Evolutionary conservation across 2,797 vertebrate species (phyloP), one percentile per base, ranked within the genome.

Genomic region (Pitangus sulphuratus): DNA sequence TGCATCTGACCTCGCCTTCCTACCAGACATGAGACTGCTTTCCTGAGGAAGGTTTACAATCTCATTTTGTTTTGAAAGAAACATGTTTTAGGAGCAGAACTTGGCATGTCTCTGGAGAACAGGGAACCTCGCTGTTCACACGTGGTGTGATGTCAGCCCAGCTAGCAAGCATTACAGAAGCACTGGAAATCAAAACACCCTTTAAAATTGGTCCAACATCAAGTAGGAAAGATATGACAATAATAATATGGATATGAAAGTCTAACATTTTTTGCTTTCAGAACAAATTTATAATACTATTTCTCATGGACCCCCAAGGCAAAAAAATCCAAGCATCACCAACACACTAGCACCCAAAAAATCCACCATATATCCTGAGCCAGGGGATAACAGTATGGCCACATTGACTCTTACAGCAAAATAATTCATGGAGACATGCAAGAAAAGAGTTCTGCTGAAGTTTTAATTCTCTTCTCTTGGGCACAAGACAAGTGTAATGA

Each of bases 401-500:
- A 50, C 22, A 35, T 53, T 60, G 84, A 62, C 25, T 57, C 40
- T 69, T 64, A 60, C 50, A 64, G 54, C 39, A 51, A 86, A 68
- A 81, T 69, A 76, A 62, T 74, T 70, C 21, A 69, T n/a, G 3
- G 72, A 88, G 30, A 50, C 10, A 31, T 6, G 15, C 16, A 65
- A 86, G 40, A 78, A 93, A 44, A 78, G 12, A 30, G 12, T 22
- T 76, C 42, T 79, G 28, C 14, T 66, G 35, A 71, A 84, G 47
- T 48, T 90, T 78, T 72, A 91, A 58, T 86, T 80, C 31, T 70
- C 71, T 71, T 81, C 47, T 75, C 50, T 81, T 33, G 17, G 47
- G 57, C 58, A 87, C 6, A 84, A 45, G 78, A 90, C 7, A 45
- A 66, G 45, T 10, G 13, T 15, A 82, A 84, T 77, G 81, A 84